phyloP scores from a whole-genome alignment of 2,113 vertebrate species.

The Sitta europaea region DNA sequence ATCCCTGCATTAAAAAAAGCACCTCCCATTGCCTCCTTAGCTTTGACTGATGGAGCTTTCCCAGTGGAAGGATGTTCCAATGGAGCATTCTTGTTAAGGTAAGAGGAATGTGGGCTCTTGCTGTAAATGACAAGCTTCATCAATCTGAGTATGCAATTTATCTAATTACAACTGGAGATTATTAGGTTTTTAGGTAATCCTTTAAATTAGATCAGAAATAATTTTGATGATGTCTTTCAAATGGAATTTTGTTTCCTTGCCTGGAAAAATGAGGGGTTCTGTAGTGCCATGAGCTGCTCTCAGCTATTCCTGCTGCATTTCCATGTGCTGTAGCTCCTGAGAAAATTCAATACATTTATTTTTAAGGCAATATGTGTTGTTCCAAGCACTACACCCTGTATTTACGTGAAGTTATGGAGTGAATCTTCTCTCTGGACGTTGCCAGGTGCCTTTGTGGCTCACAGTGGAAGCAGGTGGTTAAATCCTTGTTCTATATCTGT shows the following conservation, averaged over 20 bases:
- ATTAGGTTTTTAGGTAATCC: constrained; percentile 36
- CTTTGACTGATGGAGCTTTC: not conserved
- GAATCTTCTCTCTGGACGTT: fast-evolving
- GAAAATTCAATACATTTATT: not conserved
- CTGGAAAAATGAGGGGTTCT: not conserved
- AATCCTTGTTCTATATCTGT: not conserved
- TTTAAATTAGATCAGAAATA: constrained; percentile 31
- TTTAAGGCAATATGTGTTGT: not conserved
- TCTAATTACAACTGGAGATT: constrained; percentile 9
- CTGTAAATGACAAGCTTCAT: constrained; percentile 23
- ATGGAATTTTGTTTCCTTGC: not conserved
- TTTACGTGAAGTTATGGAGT: not conserved
- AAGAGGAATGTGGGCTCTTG: not conserved
- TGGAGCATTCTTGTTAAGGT: not conserved
- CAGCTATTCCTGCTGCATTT: not conserved
- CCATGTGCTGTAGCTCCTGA: not conserved
- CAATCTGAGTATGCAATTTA: constrained; percentile 10
- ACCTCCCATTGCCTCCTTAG: not conserved
- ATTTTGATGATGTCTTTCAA: not conserved
- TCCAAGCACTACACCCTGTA: not conserved
- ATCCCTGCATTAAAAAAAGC: not conserved
- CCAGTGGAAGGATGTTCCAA: not conserved
- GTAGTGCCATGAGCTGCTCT: not conserved
- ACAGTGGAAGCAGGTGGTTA: not conserved
- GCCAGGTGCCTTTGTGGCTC: not conserved